phyloP scores from a whole-genome alignment of 53 echinoderm and acorn worm species.

The Echinometra lucunter region DNA sequence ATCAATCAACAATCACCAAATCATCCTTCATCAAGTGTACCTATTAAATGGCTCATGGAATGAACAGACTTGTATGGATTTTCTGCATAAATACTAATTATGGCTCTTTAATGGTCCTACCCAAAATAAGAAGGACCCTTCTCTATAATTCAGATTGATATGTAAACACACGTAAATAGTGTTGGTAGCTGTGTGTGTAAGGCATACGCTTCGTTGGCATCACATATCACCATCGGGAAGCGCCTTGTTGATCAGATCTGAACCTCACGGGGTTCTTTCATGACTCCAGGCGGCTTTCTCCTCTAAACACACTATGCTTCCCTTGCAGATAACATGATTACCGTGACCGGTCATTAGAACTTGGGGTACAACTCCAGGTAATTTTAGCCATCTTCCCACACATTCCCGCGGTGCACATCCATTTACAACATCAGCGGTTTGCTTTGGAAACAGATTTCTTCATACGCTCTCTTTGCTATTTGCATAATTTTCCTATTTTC shows the following conservation, averaged over 20 bases:
- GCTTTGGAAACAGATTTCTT: neutral
- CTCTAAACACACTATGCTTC: neutral
- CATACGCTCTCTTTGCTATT: neutral
- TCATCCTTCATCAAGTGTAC: neutral
- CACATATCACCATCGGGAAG: neutral
- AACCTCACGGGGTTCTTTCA: neutral
- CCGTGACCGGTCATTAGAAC: neutral
- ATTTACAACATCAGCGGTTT: neutral
- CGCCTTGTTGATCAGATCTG: neutral
- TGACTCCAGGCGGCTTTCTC: conserved; percentile 32
- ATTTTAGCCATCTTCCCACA: neutral
- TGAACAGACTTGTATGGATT: neutral
- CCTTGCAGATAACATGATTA: neutral
- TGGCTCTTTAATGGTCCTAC: neutral
- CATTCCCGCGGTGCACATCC: neutral
- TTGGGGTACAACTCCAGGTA: neutral
- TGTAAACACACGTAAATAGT: neutral
- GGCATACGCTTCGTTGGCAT: conserved; percentile 20
- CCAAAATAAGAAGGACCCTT: neutral
- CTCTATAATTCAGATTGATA: neutral
- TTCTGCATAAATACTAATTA: neutral
- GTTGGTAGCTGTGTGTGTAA: neutral
- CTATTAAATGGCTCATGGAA: neutral
- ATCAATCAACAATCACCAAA: too few species aligned
- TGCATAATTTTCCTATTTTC: neutral